Percentiles rank a stretch among this genome's conserved stretches.
Evolutionary conservation across 2,113 vertebrate species (phyloP).

Genomic region (Camelus bactrianus): DNA sequence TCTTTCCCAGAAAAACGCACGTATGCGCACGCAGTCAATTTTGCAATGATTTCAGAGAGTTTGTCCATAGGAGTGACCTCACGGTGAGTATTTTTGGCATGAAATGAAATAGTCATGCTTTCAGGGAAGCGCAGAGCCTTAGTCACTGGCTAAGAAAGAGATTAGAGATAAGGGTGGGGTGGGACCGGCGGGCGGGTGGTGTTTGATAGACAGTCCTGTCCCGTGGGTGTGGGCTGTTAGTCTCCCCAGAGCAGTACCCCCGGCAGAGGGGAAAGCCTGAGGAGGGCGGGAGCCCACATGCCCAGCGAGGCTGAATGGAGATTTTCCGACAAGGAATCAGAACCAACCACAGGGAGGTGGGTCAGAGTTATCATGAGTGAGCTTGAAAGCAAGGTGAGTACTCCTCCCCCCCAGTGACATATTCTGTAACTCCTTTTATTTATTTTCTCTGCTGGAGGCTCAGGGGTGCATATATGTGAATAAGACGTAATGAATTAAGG

Average conservation of each 20-base stretch:
- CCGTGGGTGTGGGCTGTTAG: too few species aligned
- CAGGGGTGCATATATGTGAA: not conserved
- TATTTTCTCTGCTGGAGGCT: not conserved
- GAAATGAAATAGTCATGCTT: not conserved
- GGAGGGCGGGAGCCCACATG: not conserved
- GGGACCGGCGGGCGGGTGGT: accelerated
- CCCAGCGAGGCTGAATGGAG: not conserved
- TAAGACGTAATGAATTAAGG: not conserved
- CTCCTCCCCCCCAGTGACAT: not conserved
- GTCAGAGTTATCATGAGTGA: not conserved
- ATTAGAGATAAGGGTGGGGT: not conserved
- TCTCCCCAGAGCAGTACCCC: not conserved
- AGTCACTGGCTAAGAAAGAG: not conserved
- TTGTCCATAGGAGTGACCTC: not conserved
- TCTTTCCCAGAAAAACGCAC: not conserved
- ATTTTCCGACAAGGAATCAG: not conserved
- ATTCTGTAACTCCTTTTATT: not conserved
- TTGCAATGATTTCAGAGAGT: not conserved
- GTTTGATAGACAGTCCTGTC: too few species aligned
- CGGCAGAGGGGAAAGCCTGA: not conserved
- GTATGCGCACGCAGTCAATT: accelerated
- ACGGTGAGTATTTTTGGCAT: not conserved
- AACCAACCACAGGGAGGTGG: not conserved
- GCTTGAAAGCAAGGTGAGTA: not conserved
- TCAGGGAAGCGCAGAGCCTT: not conserved